Evolutionary conservation across 2,113 vertebrate genomes (phyloP).

Genomic region (Psilopsiagon aurifrons): DNA sequence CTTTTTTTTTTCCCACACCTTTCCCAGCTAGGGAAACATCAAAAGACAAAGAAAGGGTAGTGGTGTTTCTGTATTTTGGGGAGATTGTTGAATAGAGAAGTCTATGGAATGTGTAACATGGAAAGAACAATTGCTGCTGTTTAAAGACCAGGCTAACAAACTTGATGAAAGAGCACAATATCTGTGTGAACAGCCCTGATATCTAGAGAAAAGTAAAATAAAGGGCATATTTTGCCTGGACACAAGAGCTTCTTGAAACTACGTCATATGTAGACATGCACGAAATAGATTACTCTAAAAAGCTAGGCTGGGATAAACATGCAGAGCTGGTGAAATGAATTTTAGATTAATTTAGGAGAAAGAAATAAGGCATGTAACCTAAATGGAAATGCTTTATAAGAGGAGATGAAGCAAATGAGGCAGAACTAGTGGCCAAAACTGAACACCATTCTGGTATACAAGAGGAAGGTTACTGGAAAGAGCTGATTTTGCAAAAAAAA

Average conservation of each 20-base stretch:
- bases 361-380: neutral
- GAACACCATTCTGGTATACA: neutral
- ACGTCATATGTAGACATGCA: neutral
- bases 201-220: conserved; percentile 39
- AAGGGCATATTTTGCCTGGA: conserved; percentile 25
- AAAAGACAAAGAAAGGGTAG: neutral
- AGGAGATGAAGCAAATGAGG: neutral
- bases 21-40: neutral
- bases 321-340: neutral
- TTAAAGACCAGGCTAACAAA: neutral
- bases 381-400: neutral
- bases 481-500: neutral
- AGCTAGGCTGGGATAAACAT: neutral
- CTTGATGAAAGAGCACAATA: conserved; percentile 27
- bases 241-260: conserved; percentile 12
- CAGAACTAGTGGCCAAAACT: neutral
- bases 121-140: neutral
- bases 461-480: neutral
- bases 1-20: neutral
- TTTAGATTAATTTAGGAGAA: neutral
- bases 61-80: neutral
- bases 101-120: neutral
- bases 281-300: conserved; percentile 17
- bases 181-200: conserved; percentile 24
- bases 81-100: neutral